These are phyloP conservation scores for Rhingia campestris DNA, from an alignment of 2,888 invertebrate genomes.

Conservation along the genomic window DNA sequence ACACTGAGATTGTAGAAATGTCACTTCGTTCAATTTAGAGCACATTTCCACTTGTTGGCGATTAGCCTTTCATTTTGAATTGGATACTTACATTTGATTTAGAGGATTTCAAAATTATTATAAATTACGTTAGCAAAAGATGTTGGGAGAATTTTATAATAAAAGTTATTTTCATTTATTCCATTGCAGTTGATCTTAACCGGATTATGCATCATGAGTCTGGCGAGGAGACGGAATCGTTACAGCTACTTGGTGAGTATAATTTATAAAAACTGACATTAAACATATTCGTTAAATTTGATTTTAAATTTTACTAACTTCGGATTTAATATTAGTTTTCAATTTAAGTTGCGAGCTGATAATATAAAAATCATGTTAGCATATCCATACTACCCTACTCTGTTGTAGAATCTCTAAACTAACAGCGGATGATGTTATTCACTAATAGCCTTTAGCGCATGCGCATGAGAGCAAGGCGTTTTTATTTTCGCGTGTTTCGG, in stretches of 20 bases:
- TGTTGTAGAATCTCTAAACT: too few relatives aligned
- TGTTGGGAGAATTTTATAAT: background rate
- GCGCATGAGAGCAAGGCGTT: too few relatives aligned
- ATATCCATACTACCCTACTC: too few relatives aligned
- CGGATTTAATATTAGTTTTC: too few relatives aligned
- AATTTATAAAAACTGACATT: background rate
- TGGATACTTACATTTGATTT: slow-evolving; percentile 27
- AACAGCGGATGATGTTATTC: too few relatives aligned
- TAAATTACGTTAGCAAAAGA: slow-evolving; percentile 5
- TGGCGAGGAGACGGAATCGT: slow-evolving; percentile 91
- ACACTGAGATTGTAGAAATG: slow-evolving; percentile 49
- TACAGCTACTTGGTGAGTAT: slow-evolving; percentile 93
- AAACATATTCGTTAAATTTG: background rate
- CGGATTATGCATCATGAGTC: slow-evolving; percentile 92
- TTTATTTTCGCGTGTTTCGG: too few relatives aligned
- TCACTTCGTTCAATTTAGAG: slow-evolving; percentile 32
- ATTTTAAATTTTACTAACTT: too few relatives aligned
- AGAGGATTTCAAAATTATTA: slow-evolving; percentile 14
- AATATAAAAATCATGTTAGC: too few relatives aligned
- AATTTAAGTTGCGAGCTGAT: too few relatives aligned
- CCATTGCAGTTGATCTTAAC: slow-evolving; percentile 90
- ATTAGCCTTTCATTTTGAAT: slow-evolving; percentile 40
- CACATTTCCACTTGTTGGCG: slow-evolving; percentile 55
- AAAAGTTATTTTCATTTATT: slow-evolving; percentile 22
- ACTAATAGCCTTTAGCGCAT: too few relatives aligned